These are phyloP conservation scores for Cottus gobio DNA, from an alignment of 2,113 vertebrate species.

Conservation along the genomic window DNA sequence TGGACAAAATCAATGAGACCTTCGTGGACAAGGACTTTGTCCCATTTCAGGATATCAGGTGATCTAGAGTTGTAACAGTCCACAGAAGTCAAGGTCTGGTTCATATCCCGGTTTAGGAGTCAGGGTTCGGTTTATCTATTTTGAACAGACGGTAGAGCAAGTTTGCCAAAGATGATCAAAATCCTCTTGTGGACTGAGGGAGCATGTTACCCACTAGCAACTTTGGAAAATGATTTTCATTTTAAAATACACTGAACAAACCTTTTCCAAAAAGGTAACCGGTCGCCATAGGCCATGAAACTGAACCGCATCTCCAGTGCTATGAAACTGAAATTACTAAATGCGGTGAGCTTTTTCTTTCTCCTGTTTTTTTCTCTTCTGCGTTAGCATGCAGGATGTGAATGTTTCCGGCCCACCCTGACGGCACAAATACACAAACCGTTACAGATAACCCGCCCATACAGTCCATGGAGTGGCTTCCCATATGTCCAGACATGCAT, in stretches of 20 bases:
- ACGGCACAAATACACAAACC: not conserved
- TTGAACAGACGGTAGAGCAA: not conserved
- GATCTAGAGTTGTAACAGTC: not conserved
- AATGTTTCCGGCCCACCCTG: too few species aligned
- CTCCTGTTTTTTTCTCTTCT: too few species aligned
- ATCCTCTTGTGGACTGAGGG: not conserved
- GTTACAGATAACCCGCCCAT: not conserved
- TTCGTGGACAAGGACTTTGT: slow-evolving; percentile 97
- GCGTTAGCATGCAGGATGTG: too few species aligned
- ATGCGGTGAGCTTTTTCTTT: too few species aligned
- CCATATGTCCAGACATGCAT: not conserved
- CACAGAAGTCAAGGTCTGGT: not conserved
- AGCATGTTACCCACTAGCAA: not conserved
- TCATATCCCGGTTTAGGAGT: not conserved
- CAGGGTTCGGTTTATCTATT: not conserved
- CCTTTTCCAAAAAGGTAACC: not conserved
- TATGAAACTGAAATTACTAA: not conserved
- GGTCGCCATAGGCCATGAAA: not conserved
- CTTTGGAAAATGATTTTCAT: not conserved
- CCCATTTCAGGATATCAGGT: slow-evolving; percentile 97
- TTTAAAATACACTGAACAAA: not conserved
- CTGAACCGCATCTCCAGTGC: not conserved
- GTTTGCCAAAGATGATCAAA: not conserved
- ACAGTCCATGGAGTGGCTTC: too few species aligned
- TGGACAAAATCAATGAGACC: slow-evolving; percentile 93